Base-by-base conservation (phyloP, 2,888 invertebrate genomes). In the Sarcophaga subvicina region DNA sequence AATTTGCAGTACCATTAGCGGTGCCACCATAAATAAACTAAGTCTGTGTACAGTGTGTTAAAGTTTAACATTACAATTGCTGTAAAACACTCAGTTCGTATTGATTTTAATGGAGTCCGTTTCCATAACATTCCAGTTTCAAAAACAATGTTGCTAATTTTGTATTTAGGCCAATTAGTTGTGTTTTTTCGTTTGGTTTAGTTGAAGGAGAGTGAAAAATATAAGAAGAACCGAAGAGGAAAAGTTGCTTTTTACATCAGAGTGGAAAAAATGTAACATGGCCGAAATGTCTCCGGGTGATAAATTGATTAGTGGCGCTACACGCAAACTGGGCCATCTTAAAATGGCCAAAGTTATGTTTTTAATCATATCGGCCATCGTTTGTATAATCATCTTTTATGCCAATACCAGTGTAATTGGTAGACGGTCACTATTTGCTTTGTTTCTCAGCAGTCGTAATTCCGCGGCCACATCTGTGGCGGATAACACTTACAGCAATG, bases 271-370 rank as follows among this genome's bases (percentile, higher is more conserved):
- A 67, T 25, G 75, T 87, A 87, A 87, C 87, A 87, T 87, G 87
- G 81, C 84, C 83, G 87, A 87, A 71, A 87, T 87, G 87, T 87
- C 87, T 81, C 87, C 87, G 66, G 87, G 87, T 62, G 85, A 84
- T 71, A 87, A 87, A 81, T 79, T 87, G 84, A 67, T 87, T 20
- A 87, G 84, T 84, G 84, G 81, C 76, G 83, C 84, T 14, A 84
- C 70, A 67, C 83, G 87, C 22, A 87, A 84, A 81, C 62, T 87
- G 59, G 87, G 84, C 59, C 83, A 87, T 81, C 84, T 87, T 12
- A 87, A 87, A 37, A 87, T 84, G 87, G 75, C 87, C 75, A 87
- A 87, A 84, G 60, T 87, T 27, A 62, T 87, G 84, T 87, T 87
- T 47, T 84, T 87, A 81, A 84, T 84, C 79, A 87, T 87, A 84